These are phyloP conservation scores for Donacobius atricapilla DNA, from an alignment of 2,113 vertebrate species.

Conservation along the genomic window DNA sequence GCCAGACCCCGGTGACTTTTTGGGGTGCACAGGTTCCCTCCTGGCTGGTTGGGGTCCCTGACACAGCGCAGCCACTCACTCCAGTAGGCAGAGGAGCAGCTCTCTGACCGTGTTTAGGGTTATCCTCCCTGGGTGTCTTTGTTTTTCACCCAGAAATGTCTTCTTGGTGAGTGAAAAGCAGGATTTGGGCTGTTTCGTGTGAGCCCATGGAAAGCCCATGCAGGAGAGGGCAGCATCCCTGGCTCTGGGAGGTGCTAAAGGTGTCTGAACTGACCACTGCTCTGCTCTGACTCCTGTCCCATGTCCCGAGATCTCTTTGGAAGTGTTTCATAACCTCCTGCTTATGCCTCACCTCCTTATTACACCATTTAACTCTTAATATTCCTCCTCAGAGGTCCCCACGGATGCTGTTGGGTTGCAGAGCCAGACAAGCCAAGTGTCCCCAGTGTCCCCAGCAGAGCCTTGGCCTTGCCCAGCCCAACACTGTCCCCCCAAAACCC, in stretches of 20 bases:
- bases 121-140: not conserved
- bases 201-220: accelerated
- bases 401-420: accelerated
- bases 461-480: not conserved
- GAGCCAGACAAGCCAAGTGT: not conserved
- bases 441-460: not conserved
- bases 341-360: not conserved
- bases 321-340: not conserved
- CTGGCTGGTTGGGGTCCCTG: accelerated
- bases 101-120: not conserved
- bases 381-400: not conserved
- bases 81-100: not conserved
- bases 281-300: not conserved
- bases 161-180: not conserved
- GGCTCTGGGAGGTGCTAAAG: accelerated
- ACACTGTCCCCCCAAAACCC: not conserved
- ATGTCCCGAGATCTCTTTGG: not conserved
- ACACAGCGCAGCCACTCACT: accelerated
- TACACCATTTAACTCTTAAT: not conserved
- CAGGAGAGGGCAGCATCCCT: not conserved
- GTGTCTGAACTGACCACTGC: accelerated
- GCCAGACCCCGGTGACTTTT: accelerated
- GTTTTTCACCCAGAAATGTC: not conserved
- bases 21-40: not conserved
- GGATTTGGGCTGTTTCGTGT: not conserved